Percentiles rank a stretch among this genome's conserved stretches.
These are phyloP conservation scores for Ptychodera flava DNA, from an alignment of 35 echinoderm and acorn worm genomes.

Conservation along the genomic window DNA sequence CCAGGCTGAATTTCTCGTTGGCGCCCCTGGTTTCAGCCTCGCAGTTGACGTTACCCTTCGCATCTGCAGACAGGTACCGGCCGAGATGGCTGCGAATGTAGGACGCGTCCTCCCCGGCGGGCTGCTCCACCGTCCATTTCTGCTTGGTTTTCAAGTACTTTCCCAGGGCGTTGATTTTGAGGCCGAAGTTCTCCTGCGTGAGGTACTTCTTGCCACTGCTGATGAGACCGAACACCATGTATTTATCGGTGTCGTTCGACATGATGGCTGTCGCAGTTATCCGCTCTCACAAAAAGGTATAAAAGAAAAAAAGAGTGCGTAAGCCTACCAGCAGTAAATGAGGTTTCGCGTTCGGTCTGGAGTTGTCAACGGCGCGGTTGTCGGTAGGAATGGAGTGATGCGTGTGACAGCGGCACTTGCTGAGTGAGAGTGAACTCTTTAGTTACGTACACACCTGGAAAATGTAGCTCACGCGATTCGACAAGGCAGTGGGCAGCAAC, in stretches of 20 bases:
- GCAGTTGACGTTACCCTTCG: slow-evolving; percentile 23
- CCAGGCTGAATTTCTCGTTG: slow-evolving; percentile 16
- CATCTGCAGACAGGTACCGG: slow-evolving; percentile 15
- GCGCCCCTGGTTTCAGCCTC: not conserved
- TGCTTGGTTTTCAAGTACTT: slow-evolving; percentile 29
- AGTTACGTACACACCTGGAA: too few species aligned
- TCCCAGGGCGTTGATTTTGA: slow-evolving; percentile 20
- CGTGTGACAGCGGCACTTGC: too few species aligned
- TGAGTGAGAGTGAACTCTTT: too few species aligned
- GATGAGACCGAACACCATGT: not conserved
- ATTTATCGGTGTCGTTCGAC: not conserved
- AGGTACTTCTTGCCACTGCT: slow-evolving; percentile 27
- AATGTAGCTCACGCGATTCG: too few species aligned
- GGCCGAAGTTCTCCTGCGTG: not conserved
- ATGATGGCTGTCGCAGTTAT: too few species aligned
- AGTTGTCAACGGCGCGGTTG: too few species aligned
- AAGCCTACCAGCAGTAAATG: too few species aligned
- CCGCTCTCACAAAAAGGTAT: too few species aligned
- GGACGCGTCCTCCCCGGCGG: not conserved
- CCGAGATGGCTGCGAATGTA: not conserved
- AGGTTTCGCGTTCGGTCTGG: too few species aligned
- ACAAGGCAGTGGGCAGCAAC: too few species aligned
- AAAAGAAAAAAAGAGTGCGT: too few species aligned
- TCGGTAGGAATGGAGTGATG: too few species aligned
- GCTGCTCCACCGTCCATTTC: slow-evolving; percentile 15